Conservation (phyloP, 2,113 vertebrate genomes). For the human (Homo sapiens) region GRCh38 chr1:62484001-62484500, state of each 20-base stretch:
- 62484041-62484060: neutral
- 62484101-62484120: neutral
- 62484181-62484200: neutral
- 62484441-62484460: constrained; percentile 25
- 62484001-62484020: neutral
- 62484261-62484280: neutral
- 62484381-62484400: neutral
- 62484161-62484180: neutral
- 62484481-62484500: neutral
- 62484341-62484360: neutral
- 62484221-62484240: neutral
- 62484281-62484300: neutral
- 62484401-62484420: neutral
- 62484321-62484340: neutral
- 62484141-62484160: neutral
- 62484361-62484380: neutral
- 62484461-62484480: neutral
- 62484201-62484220: neutral
- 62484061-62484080: neutral
- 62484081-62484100: neutral
- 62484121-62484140: neutral
- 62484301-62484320: neutral
- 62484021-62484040: neutral
- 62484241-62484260: neutral
- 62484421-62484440: neutral